Evolutionary conservation across 2,888 invertebrate species (phyloP), one percentile per base, ranked within the genome.

Genomic region (Coremacera marginata): DNA sequence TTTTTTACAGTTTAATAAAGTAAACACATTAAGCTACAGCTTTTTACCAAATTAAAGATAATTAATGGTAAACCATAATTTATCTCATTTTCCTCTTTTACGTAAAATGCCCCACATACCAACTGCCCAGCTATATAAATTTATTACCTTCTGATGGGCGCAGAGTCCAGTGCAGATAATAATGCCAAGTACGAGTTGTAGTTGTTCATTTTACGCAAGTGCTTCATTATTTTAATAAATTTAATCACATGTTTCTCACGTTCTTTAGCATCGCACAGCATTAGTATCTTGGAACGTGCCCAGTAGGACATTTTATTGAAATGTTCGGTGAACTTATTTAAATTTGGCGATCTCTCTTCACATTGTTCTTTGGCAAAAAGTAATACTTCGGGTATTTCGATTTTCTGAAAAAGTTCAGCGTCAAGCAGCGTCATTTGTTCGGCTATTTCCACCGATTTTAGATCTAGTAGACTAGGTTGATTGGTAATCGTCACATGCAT

Each of bases 231-330:
- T 90, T 99, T 99, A 78, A 99, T 95, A 89, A 98, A 98, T 88
- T 98, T 98, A 85, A 95, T 94, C 77, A 97, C 96, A 89, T 96
- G 97, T 86, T 95, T 95, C 89, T 99, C 99, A 49, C 99, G 92
- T 85, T 99, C 98, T 85, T 95, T 96, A n/a, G 96, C 95, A 86
- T 98, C 98, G 83, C 93, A 92, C 88, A 96, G 95, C 83, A 96
- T 95, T 73, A 99, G 90, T 84, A 99, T 98, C 87, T 96, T 92
- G 3, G 98, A 97, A 75, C 99, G 92, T 60, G 98, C 98, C 98
- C 98, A 98, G 87, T 96, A 98, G 77, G 98, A 98, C 97, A 98
- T 98, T 91, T 99, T 98, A 89, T 99, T 99, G 90, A 99, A 99
- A 90, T 99, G 99, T 89, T 98, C 98, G 0, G 99, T 99, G 88